Percentiles rank a stretch among this genome's conserved stretches.
These are phyloP conservation scores for Agrochola circellaris DNA, from an alignment of 2,888 invertebrate species.

Conservation along the genomic window DNA sequence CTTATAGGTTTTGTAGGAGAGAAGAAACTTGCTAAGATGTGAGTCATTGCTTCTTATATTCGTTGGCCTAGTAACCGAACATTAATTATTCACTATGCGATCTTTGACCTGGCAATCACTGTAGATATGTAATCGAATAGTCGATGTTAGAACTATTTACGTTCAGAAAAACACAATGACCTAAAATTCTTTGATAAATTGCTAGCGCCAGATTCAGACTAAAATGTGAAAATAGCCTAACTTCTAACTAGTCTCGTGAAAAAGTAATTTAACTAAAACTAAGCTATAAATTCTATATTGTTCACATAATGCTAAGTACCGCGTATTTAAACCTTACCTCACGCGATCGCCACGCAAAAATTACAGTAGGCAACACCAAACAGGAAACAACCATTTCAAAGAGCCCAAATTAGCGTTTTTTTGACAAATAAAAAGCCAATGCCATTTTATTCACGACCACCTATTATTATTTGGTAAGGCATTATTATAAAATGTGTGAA, in stretches of 20 bases:
- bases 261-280: slow-evolving; percentile 18
- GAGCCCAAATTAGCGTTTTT: slow-evolving; percentile 59
- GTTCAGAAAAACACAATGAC: slow-evolving; percentile 19
- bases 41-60: slow-evolving; percentile 51
- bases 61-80: slow-evolving; percentile 53
- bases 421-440: slow-evolving; percentile 60
- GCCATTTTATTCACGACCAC: slow-evolving; percentile 70
- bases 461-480: slow-evolving; percentile 65
- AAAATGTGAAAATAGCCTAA: background rate
- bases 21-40: slow-evolving; percentile 17
- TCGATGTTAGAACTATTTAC: slow-evolving; percentile 21
- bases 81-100: slow-evolving; percentile 55
- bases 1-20: slow-evolving; percentile 13
- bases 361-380: slow-evolving; percentile 56
- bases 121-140: slow-evolving; percentile 43
- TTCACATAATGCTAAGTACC: slow-evolving; percentile 27
- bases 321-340: slow-evolving; percentile 21
- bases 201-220: background rate
- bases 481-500: slow-evolving; percentile 70
- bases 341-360: slow-evolving; percentile 29
- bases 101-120: slow-evolving; percentile 60
- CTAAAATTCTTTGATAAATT: slow-evolving; percentile 13
- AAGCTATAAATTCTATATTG: slow-evolving; percentile 14
- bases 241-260: background rate
- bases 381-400: slow-evolving; percentile 59